Conservation (phyloP, 2,797 vertebrate genomes). For the Delichon dasypus region DNA sequence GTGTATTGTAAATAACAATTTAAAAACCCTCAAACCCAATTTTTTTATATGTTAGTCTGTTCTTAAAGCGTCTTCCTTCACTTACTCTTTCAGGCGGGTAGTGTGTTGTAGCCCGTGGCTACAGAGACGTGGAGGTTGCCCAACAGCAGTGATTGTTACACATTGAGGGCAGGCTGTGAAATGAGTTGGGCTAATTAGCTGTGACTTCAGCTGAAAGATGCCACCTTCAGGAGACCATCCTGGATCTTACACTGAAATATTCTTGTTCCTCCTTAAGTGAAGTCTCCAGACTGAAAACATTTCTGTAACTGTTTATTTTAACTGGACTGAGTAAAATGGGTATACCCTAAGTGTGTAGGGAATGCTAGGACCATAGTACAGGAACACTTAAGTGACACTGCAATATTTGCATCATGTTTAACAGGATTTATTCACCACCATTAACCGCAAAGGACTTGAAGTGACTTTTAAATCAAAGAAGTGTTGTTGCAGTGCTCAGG, state of each 20-base stretch:
- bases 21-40: accelerated
- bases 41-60: not conserved
- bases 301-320: not conserved
- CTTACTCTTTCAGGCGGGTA: not conserved
- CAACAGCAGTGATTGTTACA: not conserved
- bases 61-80: not conserved
- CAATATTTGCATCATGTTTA: not conserved
- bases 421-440: not conserved
- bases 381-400: not conserved
- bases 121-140: too few relatives aligned
- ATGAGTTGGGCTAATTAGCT: not conserved
- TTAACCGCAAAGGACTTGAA: not conserved
- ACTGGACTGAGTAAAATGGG: not conserved
- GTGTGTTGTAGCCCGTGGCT: not conserved
- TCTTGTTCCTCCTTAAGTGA: not conserved
- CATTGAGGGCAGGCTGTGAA: not conserved
- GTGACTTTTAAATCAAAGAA: not conserved
- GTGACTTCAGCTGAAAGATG: not conserved
- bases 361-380: not conserved
- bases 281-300: not conserved
- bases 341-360: not conserved
- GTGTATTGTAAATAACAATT: not conserved
- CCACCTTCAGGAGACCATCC: not conserved
- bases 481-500: not conserved
- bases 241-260: not conserved